These are phyloP conservation scores for Sebastolobus alascanus DNA, from an alignment of 2,797 vertebrate species.

Conservation along the genomic window DNA sequence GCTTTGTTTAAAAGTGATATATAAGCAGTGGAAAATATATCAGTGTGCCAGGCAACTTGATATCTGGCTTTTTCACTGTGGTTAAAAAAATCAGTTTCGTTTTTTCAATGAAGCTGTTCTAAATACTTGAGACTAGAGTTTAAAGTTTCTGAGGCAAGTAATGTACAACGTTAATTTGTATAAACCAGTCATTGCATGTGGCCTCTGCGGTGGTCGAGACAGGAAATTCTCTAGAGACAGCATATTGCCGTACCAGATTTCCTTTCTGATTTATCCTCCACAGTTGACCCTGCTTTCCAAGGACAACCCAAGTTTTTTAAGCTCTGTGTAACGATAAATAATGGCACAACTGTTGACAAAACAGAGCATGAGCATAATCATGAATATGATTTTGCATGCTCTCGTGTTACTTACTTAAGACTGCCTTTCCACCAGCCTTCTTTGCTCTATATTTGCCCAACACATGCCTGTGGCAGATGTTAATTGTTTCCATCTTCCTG, in stretches of 20 bases:
- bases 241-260: background rate
- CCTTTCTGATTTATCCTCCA: background rate
- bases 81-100: background rate
- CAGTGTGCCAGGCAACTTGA: background rate
- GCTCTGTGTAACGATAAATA: background rate
- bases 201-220: background rate
- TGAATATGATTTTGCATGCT: background rate
- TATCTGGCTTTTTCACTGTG: background rate
- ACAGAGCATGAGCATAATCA: background rate
- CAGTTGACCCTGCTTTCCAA: constrained; percentile 3
- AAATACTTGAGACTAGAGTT: background rate
- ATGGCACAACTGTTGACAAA: background rate
- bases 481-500: constrained; percentile 68
- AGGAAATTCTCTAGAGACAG: background rate
- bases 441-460: constrained; percentile 28
- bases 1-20: background rate
- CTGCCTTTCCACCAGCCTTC: background rate
- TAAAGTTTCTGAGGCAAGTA: background rate
- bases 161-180: background rate
- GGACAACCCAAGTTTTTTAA: background rate
- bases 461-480: constrained; percentile 64
- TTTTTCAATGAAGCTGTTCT: background rate
- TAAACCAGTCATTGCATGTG: constrained; percentile 6
- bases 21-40: background rate
- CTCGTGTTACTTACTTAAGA: constrained; percentile 22